Percentiles rank a stretch among this genome's conserved stretches.
Evolutionary conservation across 2,888 invertebrate genomes (phyloP).

Genomic region (Brenthis ino): DNA sequence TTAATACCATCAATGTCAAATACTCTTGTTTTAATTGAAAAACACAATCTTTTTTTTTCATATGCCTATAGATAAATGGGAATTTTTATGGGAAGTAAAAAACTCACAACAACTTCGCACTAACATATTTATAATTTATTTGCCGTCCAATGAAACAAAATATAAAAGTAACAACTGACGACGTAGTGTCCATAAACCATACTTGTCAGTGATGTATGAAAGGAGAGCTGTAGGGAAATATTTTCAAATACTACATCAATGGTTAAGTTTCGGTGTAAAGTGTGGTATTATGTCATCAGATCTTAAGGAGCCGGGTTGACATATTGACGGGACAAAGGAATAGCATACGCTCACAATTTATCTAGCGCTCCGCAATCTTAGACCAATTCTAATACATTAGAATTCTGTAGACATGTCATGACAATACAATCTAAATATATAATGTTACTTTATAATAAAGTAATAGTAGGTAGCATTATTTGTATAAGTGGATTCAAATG

Average conservation of each 20-base stretch:
- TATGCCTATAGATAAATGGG: neutral
- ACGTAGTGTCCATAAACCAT: constrained; percentile 13
- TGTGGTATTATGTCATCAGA: constrained; percentile 63
- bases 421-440: constrained; percentile 34
- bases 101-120: neutral
- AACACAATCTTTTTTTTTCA: neutral
- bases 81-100: neutral
- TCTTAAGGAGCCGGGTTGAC: constrained; percentile 62
- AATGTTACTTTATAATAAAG: constrained; percentile 7
- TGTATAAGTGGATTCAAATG: constrained; percentile 36
- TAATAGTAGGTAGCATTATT: constrained; percentile 1
- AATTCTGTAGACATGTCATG: constrained; percentile 57
- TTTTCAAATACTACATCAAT: constrained; percentile 25
- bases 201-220: constrained; percentile 17
- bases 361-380: constrained; percentile 55
- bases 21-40: too few relatives aligned
- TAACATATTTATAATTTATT: constrained; percentile 8
- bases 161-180: constrained; percentile 4
- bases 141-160: constrained; percentile 4
- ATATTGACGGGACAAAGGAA: constrained; percentile 80
- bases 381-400: constrained; percentile 44
- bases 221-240: constrained; percentile 24
- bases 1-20: too few relatives aligned
- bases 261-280: constrained; percentile 48
- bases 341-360: constrained; percentile 64